Base-by-base conservation (phyloP, 2,888 invertebrate species). In the Pristionchus maxplancki region DNA sequence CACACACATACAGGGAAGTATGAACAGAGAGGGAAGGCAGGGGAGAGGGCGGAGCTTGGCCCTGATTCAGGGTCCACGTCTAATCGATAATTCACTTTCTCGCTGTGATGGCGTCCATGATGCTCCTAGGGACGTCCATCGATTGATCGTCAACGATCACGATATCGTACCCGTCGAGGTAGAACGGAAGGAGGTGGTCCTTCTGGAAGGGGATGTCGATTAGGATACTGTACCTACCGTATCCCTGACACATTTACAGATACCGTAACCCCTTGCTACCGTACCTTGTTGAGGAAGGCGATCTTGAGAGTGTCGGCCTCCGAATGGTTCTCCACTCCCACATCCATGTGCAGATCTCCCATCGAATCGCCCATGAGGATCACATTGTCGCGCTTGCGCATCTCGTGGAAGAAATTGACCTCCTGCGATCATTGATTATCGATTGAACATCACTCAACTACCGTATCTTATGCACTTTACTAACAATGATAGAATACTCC, bases 271-370 rank as follows among this genome's bases (percentile, higher is more conserved):
- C n/a, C n/a, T 8, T 24, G 53, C 71, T 78, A 78, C 78, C 78
- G 78, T 88, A 88, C 82, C 84, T 88, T 78, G 91, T 97, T 98
- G 0, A 98, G 96, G 95, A 97, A 99, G 71, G 98, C 99, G 91
- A 99, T 97, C 95, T 97, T 97, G 83, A 99, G 95, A 84, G 97
- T 96, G 50, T 96, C 0, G 78, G 90, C 92, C 89, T 93, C 92
- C 71, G 94, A 93, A n/a, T 88, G 88, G 37, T 88, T 58, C 53
- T 97, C 96, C 93, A 97, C 96, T 1, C 98, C 98, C 91, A 97
- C 97, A 0, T 97, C 97, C 98, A 99, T 99, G 34, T 96, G 96
- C 0, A 97, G 96, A 95, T 99, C 99, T 0, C 98, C 98, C 0
- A 97, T 95, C 0, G 97, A 97, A 95, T 99, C 98, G 0, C 98